Evolutionary conservation across 2,888 invertebrate genomes (phyloP).

Genomic region (Dicyrtoma fusca): DNA sequence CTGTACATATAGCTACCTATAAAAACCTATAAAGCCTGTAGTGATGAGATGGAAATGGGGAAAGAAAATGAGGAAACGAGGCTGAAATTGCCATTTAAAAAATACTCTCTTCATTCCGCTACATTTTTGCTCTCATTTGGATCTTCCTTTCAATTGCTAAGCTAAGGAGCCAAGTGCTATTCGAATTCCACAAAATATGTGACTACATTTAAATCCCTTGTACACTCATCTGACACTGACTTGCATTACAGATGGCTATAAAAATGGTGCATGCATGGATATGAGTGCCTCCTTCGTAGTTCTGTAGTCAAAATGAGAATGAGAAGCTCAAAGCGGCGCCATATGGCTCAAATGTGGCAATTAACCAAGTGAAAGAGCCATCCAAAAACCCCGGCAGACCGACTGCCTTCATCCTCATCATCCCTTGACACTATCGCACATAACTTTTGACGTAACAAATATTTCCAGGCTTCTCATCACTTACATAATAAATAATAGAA

Average conservation of each 20-base stretch:
- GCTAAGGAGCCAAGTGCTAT: neutral
- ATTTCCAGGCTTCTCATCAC: too few species aligned
- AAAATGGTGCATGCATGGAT: too few species aligned
- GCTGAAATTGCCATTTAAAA: conserved; percentile 44
- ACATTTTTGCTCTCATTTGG: conserved; percentile 45
- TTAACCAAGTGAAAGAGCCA: conserved; percentile 24
- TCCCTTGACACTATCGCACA: neutral
- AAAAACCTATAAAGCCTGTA: neutral
- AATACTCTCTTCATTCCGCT: conserved; percentile 39
- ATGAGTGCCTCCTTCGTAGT: too few species aligned
- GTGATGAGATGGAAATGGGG: neutral
- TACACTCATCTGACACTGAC: too few species aligned
- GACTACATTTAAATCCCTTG: too few species aligned
- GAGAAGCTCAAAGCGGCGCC: conserved; percentile 15
- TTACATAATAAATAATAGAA: too few species aligned
- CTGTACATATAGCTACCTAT: neutral
- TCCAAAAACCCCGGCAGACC: neutral
- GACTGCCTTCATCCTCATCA: too few species aligned
- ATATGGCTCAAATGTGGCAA: conserved; percentile 36
- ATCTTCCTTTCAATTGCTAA: conserved; percentile 24
- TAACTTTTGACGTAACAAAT: too few species aligned
- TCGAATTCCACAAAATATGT: too few species aligned
- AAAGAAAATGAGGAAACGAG: conserved; percentile 17
- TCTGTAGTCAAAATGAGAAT: too few species aligned
- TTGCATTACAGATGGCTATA: too few species aligned